These are phyloP conservation scores for Tinea pellionella DNA, from an alignment of 2,888 invertebrate genomes.

Conservation along the genomic window DNA sequence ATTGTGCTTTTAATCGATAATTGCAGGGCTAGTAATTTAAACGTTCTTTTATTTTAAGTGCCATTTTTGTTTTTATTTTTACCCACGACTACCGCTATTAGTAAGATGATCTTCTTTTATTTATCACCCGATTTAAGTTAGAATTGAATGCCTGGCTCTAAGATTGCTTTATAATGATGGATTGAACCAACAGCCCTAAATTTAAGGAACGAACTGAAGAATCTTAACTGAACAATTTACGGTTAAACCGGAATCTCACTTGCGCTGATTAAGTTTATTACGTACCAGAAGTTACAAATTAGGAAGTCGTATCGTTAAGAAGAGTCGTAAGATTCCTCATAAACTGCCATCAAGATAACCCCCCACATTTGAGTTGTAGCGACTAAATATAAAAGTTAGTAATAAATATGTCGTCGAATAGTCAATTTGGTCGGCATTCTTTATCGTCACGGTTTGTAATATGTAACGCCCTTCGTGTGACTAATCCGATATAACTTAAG, in stretches of 20 bases:
- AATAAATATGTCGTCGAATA: conserved; percentile 37
- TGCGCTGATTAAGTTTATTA: conserved; percentile 5
- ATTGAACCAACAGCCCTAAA: background rate
- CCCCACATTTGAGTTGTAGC: background rate
- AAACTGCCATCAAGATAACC: conserved; percentile 5
- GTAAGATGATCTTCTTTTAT: no score
- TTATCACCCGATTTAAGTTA: no score
- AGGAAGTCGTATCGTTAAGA: conserved; percentile 7
- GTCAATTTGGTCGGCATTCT: background rate
- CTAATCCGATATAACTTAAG: background rate
- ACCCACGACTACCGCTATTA: no score
- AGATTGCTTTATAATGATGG: no score
- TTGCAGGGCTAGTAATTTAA: no score
- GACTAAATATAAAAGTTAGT: conserved; percentile 11
- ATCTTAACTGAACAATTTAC: background rate
- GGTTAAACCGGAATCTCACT: background rate
- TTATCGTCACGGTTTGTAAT: background rate
- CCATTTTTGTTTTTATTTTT: no score
- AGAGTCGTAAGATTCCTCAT: background rate
- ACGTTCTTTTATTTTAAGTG: no score
- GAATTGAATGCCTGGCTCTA: no score
- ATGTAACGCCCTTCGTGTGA: background rate
- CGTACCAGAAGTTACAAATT: conserved; percentile 9
- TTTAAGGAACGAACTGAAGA: background rate
- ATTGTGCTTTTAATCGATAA: no score